Evolutionary conservation across 2,888 invertebrate species (phyloP).

Genomic region (Lithophane semibrunnea): DNA sequence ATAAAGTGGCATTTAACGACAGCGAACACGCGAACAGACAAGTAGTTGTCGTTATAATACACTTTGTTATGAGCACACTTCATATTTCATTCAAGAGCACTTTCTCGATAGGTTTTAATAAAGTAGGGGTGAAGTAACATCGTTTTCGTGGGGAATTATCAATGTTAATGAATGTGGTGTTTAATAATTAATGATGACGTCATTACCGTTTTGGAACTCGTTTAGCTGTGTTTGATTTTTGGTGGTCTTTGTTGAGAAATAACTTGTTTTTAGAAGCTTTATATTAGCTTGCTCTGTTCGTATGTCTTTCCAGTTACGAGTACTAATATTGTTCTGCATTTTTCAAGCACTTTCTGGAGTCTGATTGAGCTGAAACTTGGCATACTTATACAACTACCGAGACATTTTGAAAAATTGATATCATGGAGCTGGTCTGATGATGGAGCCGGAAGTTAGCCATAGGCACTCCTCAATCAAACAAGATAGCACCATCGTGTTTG

Average conservation of each 20-base stretch:
- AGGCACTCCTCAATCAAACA: too few species aligned
- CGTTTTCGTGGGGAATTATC: constrained; percentile 41
- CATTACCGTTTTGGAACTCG: constrained; percentile 2
- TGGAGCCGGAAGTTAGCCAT: too few species aligned
- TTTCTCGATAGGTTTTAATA: constrained; percentile 51
- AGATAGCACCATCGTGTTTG: too few species aligned
- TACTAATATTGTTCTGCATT: too few species aligned
- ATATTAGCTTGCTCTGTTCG: too few species aligned
- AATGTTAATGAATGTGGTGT: constrained; percentile 32
- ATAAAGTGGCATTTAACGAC: constrained; percentile 66
- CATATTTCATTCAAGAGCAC: constrained; percentile 60
- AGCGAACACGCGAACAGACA: constrained; percentile 69
- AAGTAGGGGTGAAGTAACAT: constrained; percentile 48
- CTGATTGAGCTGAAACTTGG: too few species aligned
- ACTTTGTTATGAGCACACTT: constrained; percentile 56
- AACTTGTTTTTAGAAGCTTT: not conserved
- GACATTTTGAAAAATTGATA: too few species aligned
- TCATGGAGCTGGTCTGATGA: too few species aligned
- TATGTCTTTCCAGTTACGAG: too few species aligned
- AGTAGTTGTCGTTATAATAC: constrained; percentile 62
- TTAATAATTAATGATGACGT: constrained; percentile 46
- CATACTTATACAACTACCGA: too few species aligned
- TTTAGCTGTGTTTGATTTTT: constrained; percentile 8
- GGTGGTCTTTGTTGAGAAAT: not conserved
- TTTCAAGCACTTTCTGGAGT: too few species aligned